Evolutionary conservation across 2,888 invertebrate genomes (phyloP).

Genomic region (Agriotes lineatus): DNA sequence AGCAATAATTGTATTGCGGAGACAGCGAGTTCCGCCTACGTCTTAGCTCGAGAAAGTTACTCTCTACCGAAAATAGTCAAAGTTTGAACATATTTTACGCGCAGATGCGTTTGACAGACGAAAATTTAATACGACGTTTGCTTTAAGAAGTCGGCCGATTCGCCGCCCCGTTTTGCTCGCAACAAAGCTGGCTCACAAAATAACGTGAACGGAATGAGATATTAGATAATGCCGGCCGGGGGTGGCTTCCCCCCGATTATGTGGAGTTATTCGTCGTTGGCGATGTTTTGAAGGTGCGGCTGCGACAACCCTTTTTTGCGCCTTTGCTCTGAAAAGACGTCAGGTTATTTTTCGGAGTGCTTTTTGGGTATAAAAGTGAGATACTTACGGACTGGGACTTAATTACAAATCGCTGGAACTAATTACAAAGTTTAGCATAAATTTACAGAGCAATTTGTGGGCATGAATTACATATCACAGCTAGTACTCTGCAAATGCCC

Average conservation of each 20-base stretch:
- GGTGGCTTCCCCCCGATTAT: conserved; percentile 23
- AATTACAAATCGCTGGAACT: conserved; percentile 1
- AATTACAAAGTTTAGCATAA: conserved; percentile 2
- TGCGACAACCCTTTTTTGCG: conserved; percentile 7
- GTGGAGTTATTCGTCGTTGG: conserved; percentile 17
- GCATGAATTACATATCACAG: not conserved
- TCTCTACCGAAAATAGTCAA: conserved; percentile 52
- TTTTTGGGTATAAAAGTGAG: no score
- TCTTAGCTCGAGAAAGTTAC: conserved; percentile 43
- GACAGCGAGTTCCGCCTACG: conserved; percentile 38
- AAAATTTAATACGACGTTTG: conserved; percentile 58
- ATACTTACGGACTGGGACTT: no score
- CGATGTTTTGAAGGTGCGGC: conserved; percentile 14
- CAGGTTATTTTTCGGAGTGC: no score
- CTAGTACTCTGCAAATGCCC: not conserved
- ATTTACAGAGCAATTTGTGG: not conserved
- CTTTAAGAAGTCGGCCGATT: conserved; percentile 53
- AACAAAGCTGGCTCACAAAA: conserved; percentile 56
- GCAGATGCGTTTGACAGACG: conserved; percentile 59
- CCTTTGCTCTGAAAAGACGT: not conserved
- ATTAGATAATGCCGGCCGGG: conserved; percentile 40
- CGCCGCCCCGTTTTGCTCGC: conserved; percentile 54
- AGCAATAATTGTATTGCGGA: conserved; percentile 40
- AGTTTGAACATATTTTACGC: conserved; percentile 59
- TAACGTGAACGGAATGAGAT: conserved; percentile 56